Evolutionary conservation across 2,113 vertebrate genomes (phyloP), one percentile per base, ranked within the genome.

Genomic region (Thryonomys swinderianus): DNA sequence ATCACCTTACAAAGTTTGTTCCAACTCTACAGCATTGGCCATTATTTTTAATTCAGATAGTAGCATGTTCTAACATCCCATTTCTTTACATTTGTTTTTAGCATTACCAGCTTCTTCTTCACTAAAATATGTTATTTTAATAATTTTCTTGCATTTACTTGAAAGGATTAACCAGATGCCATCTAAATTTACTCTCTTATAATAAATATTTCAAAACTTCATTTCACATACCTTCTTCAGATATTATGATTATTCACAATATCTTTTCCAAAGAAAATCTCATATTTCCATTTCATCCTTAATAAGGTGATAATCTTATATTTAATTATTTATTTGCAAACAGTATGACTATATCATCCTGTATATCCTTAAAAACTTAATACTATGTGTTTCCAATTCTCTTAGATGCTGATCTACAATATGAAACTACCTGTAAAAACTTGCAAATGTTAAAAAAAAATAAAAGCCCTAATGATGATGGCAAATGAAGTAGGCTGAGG

Each of bases 171-270:
- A 62, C 27, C 30, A 90, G 20, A 76, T 83, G 48, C 34, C 55
- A 13, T 37, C n/a, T 93, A 30, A 90, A 55, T 82, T 51, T 71
- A 79, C 16, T 79, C 76, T 90, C 61, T 61, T 76, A 1, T 61
- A 90, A 27, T 76, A 96, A 67, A 87, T 62, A 45, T 88, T 87
- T 93, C 9, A 42, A 95, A 84, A 93, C 42, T 71, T 40, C 25
- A 7, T 37, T 84, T 48, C 10, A 13, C 57, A 5, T 30, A 48
- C 59, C 23, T 85, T 14, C 61, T 69, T 84, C 84, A 69, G 23
- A 23, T 84, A 23, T 45, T 32, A 37, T 66, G 2, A 18, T 66
- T 42, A 66, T 88, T 69, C 51, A 32, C 11, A 92, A 84, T 62
- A 81, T 17, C 7, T 78, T 85, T 73, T 85, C 48, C 27, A n/a